A percentile compares a stretch with the other conserved stretches of the same genome.
Evolutionary conservation across 1,140 invertebrate genomes (phyloP).

Genomic region (Brachionus plicatilis): DNA sequence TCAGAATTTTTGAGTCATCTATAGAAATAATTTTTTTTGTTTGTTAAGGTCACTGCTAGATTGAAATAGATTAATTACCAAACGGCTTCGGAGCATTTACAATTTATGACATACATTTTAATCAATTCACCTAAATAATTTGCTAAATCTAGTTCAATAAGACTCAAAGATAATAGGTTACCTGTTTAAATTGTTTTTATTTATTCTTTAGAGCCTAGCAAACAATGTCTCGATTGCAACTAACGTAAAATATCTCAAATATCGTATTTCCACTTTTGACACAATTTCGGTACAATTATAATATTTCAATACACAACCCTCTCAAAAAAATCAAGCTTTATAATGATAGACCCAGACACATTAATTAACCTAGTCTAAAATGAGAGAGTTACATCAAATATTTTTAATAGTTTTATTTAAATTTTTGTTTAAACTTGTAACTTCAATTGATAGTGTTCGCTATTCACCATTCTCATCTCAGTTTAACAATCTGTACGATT

Average conservation of each 20-base stretch:
- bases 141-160: not conserved
- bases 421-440: not conserved
- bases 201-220: not conserved
- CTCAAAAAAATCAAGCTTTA: not conserved
- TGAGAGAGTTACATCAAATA: not conserved
- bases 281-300: not conserved
- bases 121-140: not conserved
- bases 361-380: not conserved
- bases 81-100: not conserved
- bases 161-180: not conserved
- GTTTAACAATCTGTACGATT: conserved; percentile 30
- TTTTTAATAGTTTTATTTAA: not conserved
- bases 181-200: not conserved
- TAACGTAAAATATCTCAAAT: not conserved
- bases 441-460: not conserved
- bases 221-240: conserved; percentile 2
- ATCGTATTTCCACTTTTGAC: not conserved
- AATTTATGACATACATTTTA: not conserved
- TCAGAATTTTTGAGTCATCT: not conserved
- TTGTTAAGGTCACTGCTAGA: not conserved
- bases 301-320: not conserved
- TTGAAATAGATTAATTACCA: not conserved
- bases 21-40: not conserved
- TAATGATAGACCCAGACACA: not conserved
- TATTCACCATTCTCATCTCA: conserved; percentile 33